Base-by-base conservation (phyloP, 2,113 vertebrate species). In the Manacus vitellinus region DNA sequence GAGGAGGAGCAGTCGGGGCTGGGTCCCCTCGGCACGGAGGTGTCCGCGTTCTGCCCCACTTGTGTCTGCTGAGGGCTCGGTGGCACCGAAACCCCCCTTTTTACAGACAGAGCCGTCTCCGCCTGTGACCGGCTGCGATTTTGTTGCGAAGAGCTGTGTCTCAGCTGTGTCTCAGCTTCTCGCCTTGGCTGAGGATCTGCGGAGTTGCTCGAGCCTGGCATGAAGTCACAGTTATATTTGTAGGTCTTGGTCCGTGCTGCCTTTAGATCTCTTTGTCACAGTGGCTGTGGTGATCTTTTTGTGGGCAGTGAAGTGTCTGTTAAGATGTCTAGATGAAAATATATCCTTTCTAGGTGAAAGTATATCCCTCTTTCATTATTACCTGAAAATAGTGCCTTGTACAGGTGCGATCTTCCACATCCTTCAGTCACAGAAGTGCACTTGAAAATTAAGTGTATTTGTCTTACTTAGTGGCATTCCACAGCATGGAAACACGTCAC, bases 361-460 rank as follows among this genome's bases (percentile, higher is more conserved):
- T 51, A 12, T 23, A 2, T 61, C 1, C 6, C 6, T 61, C 5
- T 65, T 49, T n/a, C 44, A 4, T 54, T 70, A 2, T 30, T 52
- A 14, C 3, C 4, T 46, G 37, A 35, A 88, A 62, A 19, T 0
- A 0, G 5, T 11, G 5, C 2, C 1, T 25, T 37, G 5, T 61
- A 37, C 43, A 30, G 39, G 16, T 70, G 8, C 5, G 14, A 37
- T 59, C 3, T 51, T 85, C 33, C 5, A 3, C 46, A 18, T 70
- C 4, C 8, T 70, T 44, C 6, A 16, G 3, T 41, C 41, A 31
- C 46, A 33, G 16, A 81, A 89, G 18, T 16, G 4, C 30, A 31
- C 13, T 70, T 72, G 62, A 47, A 79, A 55, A 82, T 10, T 10
- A 63, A 76, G 13, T 9, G 9, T 62, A 2, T 73, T 67, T 76